These are phyloP conservation scores for Psittacula cyanocephala DNA, from an alignment of 2,113 vertebrate genomes.

Conservation along the genomic window DNA sequence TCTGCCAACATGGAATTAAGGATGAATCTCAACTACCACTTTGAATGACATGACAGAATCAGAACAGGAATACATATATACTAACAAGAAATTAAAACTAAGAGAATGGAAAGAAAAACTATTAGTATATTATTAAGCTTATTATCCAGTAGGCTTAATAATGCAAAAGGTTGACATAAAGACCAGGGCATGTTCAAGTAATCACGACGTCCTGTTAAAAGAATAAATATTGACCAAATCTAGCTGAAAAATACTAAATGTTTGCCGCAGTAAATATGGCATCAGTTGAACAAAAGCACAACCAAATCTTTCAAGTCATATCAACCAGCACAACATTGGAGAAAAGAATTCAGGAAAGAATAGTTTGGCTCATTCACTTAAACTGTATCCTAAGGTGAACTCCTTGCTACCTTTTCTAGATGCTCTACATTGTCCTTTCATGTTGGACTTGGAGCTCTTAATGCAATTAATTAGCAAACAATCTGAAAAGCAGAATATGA, in stretches of 20 bases:
- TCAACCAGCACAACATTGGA: background rate
- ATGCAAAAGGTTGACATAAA: background rate
- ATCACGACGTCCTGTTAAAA: background rate
- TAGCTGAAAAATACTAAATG: background rate
- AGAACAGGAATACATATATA: background rate
- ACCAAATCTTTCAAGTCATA: background rate
- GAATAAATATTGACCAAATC: background rate
- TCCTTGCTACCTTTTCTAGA: background rate
- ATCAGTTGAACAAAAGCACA: background rate
- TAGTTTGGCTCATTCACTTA: background rate
- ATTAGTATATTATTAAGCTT: background rate
- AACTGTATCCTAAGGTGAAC: rapidly evolving
- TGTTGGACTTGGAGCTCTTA: background rate
- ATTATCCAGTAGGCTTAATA: background rate
- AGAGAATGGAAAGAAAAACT: background rate
- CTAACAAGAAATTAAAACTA: background rate
- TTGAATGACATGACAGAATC: background rate
- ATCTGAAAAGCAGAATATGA: background rate
- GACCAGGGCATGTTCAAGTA: background rate
- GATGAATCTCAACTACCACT: background rate
- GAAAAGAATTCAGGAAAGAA: background rate
- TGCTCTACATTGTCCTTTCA: background rate
- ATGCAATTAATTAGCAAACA: background rate
- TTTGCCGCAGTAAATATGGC: background rate
- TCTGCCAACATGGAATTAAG: background rate